These are phyloP conservation scores for Eubasilissa regina DNA, from an alignment of 1,140 invertebrate genomes.

Conservation along the genomic window DNA sequence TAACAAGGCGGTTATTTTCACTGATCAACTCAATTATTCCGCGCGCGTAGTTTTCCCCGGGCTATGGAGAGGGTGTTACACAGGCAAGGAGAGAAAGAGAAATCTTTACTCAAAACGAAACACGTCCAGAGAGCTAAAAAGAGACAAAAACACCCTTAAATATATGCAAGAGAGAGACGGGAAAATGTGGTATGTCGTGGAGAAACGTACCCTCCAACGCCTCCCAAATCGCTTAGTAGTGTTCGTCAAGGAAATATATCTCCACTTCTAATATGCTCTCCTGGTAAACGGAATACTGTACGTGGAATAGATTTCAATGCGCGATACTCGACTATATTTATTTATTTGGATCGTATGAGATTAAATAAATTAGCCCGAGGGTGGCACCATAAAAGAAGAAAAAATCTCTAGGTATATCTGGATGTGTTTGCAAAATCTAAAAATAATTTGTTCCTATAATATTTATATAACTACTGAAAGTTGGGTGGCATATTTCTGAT, in stretches of 20 bases:
- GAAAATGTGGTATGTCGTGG: background rate
- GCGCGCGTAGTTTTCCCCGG: slow-evolving; percentile 42
- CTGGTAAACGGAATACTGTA: slow-evolving; percentile 28
- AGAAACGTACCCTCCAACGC: slow-evolving; percentile 32
- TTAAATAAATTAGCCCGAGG: too few relatives aligned
- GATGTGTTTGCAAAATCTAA: too few relatives aligned
- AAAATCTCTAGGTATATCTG: too few relatives aligned
- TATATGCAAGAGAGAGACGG: background rate
- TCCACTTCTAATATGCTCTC: slow-evolving; percentile 26
- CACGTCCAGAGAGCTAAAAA: background rate
- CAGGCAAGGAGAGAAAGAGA: slow-evolving; percentile 13
- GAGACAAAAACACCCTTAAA: background rate
- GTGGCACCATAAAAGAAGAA: too few relatives aligned
- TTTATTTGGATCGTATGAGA: background rate
- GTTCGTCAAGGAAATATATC: slow-evolving; percentile 41
- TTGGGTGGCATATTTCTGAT: too few relatives aligned
- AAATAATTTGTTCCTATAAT: too few relatives aligned
- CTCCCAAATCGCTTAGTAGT: slow-evolving; percentile 35
- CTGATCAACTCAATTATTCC: slow-evolving; percentile 54
- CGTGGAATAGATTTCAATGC: slow-evolving; percentile 35
- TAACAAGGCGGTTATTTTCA: slow-evolving; percentile 38
- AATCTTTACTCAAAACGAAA: background rate
- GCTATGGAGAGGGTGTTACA: slow-evolving; percentile 6
- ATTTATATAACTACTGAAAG: too few relatives aligned
- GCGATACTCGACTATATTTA: background rate